Evolutionary conservation across 2,888 invertebrate genomes (phyloP).

Genomic region (Luperina nickerlii): DNA sequence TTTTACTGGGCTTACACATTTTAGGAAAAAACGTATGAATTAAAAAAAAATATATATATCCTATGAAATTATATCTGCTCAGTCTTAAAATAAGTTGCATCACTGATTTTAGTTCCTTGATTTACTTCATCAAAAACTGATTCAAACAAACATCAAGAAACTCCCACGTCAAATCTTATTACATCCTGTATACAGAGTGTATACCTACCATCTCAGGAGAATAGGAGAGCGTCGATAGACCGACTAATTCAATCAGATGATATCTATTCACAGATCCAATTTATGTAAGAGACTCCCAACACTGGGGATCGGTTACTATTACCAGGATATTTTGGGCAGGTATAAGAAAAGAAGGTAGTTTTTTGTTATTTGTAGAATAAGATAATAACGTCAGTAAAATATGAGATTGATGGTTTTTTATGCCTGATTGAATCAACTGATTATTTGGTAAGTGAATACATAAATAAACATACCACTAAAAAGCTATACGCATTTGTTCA

Average conservation of each 20-base stretch:
- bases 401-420: slow-evolving; percentile 18
- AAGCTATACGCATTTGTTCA: not conserved
- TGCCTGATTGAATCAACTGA: not conserved
- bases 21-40: not conserved
- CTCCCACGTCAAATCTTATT: slow-evolving; percentile 2
- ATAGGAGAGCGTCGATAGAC: slow-evolving; percentile 77
- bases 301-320: slow-evolving; percentile 70
- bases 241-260: slow-evolving; percentile 86
- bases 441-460: not conserved
- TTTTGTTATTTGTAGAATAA: slow-evolving; percentile 24
- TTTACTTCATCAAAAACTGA: not conserved
- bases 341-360: slow-evolving; percentile 28
- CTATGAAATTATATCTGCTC: not conserved
- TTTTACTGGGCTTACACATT: not conserved
- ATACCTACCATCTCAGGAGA: slow-evolving; percentile 60
- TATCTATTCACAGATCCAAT: slow-evolving; percentile 86
- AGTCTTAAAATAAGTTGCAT: not conserved
- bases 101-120: not conserved
- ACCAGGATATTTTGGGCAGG: slow-evolving; percentile 50
- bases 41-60: too few relatives aligned
- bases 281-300: slow-evolving; percentile 82
- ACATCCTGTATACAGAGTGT: slow-evolving; percentile 2
- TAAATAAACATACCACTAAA: too few relatives aligned
- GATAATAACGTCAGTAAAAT: not conserved
- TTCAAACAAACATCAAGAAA: not conserved